Evolutionary conservation across 23 tunicate genomes (phyloP).

Genomic region (Aplidium turbinatum): DNA sequence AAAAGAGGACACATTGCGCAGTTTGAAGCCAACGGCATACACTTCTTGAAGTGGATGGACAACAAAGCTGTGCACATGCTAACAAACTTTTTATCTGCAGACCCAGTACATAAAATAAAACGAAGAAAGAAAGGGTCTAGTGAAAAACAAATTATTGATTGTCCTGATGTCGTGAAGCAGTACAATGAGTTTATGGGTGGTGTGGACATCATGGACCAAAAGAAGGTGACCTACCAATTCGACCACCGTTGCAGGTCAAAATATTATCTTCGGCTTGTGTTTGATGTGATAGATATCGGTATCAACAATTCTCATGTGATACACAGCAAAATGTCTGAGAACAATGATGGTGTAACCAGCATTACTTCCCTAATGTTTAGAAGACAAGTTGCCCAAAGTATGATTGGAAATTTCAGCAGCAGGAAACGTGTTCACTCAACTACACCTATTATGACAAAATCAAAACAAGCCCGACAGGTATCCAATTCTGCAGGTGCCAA

Average conservation of each 20-base stretch:
- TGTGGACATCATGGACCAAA: conserved; percentile 21
- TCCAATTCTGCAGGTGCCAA: too few relatives aligned
- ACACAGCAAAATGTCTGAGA: background rate
- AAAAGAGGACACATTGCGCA: background rate
- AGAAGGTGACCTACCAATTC: conserved; percentile 19
- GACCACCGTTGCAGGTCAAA: conserved; percentile 7
- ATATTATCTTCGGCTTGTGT: conserved; percentile 7
- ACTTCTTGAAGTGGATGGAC: conserved; percentile 10
- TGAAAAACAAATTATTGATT: background rate
- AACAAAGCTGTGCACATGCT: conserved; percentile 29
- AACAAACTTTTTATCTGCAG: conserved; percentile 5
- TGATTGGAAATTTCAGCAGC: conserved; percentile 6
- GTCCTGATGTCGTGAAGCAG: conserved; percentile 7
- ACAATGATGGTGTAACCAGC: background rate
- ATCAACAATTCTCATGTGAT: conserved; percentile 10
- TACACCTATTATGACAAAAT: background rate
- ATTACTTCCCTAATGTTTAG: background rate
- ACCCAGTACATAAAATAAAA: conserved; percentile 2
- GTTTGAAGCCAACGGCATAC: conserved; percentile 18
- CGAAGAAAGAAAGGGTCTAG: background rate
- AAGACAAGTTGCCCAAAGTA: background rate
- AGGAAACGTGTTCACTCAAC: background rate
- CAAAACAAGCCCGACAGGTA: too few relatives aligned
- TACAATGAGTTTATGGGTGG: background rate
- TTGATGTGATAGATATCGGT: conserved; percentile 10